Conservation (phyloP, 2,888 invertebrate genomes). For the Aphidoletes aphidimyza region DNA sequence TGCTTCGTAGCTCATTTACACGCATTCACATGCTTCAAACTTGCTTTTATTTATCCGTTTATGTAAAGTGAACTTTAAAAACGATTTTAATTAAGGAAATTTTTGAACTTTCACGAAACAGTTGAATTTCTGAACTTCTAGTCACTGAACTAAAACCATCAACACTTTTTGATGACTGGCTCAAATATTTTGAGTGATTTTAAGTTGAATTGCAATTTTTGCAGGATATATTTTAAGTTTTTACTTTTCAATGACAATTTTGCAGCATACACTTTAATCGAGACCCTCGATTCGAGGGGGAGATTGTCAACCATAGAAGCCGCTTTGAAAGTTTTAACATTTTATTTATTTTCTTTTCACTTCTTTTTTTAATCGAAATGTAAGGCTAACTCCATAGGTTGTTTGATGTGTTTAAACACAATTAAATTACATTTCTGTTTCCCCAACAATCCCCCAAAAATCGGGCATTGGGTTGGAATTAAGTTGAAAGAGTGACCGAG, state of each 20-base stretch:
- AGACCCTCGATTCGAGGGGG: too few species aligned
- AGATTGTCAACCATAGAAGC: too few species aligned
- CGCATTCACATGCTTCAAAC: not conserved
- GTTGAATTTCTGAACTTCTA: not conserved
- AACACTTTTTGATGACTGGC: not conserved
- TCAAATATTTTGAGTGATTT: not conserved
- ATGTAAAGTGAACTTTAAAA: not conserved
- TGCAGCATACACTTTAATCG: not conserved
- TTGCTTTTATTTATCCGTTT: slow-evolving; percentile 25
- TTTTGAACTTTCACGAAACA: not conserved
- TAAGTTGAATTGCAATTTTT: not conserved
- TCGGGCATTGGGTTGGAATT: not conserved
- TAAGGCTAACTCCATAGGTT: too few species aligned
- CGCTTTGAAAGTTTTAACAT: too few species aligned
- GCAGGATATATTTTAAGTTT: too few species aligned
- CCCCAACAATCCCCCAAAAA: too few species aligned
- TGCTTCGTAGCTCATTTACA: not conserved
- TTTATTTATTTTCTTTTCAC: too few species aligned
- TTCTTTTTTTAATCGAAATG: too few species aligned
- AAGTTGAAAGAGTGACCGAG: not conserved
- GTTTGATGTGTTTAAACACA: not conserved
- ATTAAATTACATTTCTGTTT: too few species aligned
- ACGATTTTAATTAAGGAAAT: slow-evolving; percentile 15
- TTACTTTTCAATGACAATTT: too few species aligned
- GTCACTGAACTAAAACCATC: not conserved